Percentiles rank a stretch among this genome's conserved stretches.
These are phyloP conservation scores for Pelosia muscerda DNA, from an alignment of 2,888 invertebrate species.

Conservation along the genomic window DNA sequence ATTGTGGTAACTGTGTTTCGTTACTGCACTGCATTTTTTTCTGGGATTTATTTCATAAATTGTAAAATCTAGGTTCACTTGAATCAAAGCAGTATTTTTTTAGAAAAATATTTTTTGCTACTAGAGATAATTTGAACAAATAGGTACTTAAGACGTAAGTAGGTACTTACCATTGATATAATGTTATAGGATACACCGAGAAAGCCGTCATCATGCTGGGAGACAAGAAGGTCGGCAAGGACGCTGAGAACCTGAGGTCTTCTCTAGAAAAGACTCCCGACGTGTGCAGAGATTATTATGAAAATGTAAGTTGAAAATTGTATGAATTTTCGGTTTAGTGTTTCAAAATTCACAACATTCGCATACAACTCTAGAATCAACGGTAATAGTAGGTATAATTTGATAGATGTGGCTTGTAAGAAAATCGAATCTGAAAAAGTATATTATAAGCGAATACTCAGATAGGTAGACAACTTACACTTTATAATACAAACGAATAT, in stretches of 20 bases:
- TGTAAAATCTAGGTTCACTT: background rate
- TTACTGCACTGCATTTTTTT: too few relatives aligned
- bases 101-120: background rate
- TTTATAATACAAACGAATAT: too few relatives aligned
- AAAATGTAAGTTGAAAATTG: conserved; percentile 81
- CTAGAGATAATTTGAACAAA: too few relatives aligned
- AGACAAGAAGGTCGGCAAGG: conserved; percentile 89
- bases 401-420: background rate
- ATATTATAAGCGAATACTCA: too few relatives aligned
- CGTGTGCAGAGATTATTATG: conserved; percentile 89
- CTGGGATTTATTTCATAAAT: too few relatives aligned
- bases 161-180: background rate
- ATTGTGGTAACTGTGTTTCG: background rate
- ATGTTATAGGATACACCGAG: conserved; percentile 83
- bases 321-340: background rate
- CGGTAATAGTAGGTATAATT: too few relatives aligned
- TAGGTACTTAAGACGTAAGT: too few relatives aligned
- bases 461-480: too few relatives aligned
- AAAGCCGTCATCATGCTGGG: conserved; percentile 88
- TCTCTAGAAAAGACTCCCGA: conserved; percentile 87
- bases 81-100: background rate
- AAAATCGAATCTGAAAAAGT: background rate
- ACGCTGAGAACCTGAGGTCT: conserved; percentile 83
- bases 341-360: background rate
- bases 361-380: background rate